Evolutionary conservation across 2,888 invertebrate species (phyloP), one percentile per base, ranked within the genome.

Genomic region (Hoplodrina ambigua): DNA sequence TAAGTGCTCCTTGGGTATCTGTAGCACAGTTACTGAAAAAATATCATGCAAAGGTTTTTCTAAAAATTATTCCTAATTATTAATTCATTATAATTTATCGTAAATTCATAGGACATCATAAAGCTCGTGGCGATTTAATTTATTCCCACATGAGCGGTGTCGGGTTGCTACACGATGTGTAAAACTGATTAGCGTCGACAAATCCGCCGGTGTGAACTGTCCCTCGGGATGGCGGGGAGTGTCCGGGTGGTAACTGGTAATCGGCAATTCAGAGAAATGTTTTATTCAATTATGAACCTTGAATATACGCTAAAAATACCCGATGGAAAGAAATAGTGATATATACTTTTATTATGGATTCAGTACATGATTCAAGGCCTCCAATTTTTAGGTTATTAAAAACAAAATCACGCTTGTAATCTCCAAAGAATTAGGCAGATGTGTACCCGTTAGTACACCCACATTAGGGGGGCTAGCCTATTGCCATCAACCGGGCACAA

Each of bases 111-210:
- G 74, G 67, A 57, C 49, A 33, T 79, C 77, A 85, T 84, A 83
- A 85, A 81, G 62, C 70, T 80, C 56, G 68, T 57, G 57, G 75
- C 68, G 78, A 66, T 71, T 72, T 84, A 83, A 84, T 85, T 75
- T 90, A 91, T 89, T 83, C 87, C 85, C 81, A 67, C 75, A 83
- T 85, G 82, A 72, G 54, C 72, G 90, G 91, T 90, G 91, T 91
- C 84, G 70, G 86, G 87, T 91, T 90, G 88, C 90, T 15, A 25
- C 50, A 58, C 69, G 76, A 70, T 77, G 77, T 20, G 75, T 80
- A 82, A 84, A 86, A 86, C 84, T 87, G 87, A 86, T 87, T 86
- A 87, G 83, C 82, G 82, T 81, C 84, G 88, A 87, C 86, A 87
- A 87, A 87, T 87, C 85, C 57, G 87, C 69, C 80, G 65, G 66